Conservation (phyloP, 2,113 vertebrate genomes). For the Probosciger aterrimus region DNA sequence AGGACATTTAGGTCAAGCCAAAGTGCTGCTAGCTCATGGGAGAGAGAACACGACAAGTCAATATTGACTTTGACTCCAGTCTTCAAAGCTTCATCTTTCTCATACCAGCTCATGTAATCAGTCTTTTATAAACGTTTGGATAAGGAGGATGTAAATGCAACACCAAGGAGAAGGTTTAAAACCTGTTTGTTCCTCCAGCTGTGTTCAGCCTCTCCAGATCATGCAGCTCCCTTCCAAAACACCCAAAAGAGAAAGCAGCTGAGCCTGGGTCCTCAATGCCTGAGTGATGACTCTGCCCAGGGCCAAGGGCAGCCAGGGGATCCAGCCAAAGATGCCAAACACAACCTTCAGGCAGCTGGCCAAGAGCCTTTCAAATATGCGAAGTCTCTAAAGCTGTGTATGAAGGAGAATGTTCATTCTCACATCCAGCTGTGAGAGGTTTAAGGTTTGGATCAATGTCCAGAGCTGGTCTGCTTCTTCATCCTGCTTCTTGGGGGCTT, state of each 20-base stretch:
- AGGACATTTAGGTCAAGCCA: not conserved
- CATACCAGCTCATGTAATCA: not conserved
- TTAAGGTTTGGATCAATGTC: fast-evolving
- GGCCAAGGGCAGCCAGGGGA: not conserved
- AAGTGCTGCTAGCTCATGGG: not conserved
- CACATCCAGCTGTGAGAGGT: not conserved
- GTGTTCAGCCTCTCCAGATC: not conserved
- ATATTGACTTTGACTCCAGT: not conserved
- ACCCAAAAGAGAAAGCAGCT: not conserved
- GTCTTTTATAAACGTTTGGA: not conserved
- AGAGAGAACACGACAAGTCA: not conserved
- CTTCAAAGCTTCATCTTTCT: not conserved
- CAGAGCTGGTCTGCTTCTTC: not conserved
- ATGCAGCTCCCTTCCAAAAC: not conserved
- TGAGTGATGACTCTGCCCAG: fast-evolving
- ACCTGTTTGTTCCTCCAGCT: not conserved
- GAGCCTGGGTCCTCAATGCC: fast-evolving
- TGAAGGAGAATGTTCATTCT: not conserved
- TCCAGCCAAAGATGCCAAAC: not conserved
- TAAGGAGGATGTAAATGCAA: not conserved
- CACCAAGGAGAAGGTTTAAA: fast-evolving
- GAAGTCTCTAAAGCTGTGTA: not conserved
- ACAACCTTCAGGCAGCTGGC: not conserved
- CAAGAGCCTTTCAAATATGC: not conserved
- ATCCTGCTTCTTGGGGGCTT: not conserved